phyloP scores from a whole-genome alignment of 2,113 vertebrate species.

The Tragelaphus imberbis region DNA sequence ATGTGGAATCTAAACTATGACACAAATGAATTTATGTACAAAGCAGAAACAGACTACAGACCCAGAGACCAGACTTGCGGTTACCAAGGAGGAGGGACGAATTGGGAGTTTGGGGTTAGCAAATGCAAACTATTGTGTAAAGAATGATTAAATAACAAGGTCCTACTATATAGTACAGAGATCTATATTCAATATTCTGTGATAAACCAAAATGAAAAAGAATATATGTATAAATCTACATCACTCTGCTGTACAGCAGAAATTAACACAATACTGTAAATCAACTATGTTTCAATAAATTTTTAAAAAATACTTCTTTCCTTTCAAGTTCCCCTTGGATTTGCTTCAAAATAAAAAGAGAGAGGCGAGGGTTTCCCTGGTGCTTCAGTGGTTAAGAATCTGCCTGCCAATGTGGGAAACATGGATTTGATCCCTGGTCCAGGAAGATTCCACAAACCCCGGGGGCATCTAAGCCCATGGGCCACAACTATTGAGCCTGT shows the following conservation, averaged over 20 bases:
- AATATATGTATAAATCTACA: neutral
- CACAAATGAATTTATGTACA: neutral
- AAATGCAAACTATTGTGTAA: neutral
- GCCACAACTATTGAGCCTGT: neutral
- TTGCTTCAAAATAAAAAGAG: conserved; percentile 18
- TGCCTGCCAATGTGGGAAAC: neutral
- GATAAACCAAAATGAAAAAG: neutral
- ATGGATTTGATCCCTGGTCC: neutral
- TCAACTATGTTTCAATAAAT: neutral
- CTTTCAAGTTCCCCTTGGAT: neutral
- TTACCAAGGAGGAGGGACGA: neutral
- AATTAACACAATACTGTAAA: neutral
- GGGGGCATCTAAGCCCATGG: neutral
- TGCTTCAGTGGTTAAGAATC: neutral
- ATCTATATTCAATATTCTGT: neutral
- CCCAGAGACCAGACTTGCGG: neutral
- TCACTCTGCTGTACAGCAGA: neutral
- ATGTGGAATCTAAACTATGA: neutral
- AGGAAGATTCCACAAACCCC: neutral
- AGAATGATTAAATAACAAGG: neutral
- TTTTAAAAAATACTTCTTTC: neutral
- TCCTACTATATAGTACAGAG: neutral
- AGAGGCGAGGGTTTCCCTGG: neutral
- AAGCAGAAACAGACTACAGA: neutral
- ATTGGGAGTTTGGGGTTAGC: neutral